Evolutionary conservation across 2,888 invertebrate genomes (phyloP), one percentile per base, ranked within the genome.

Genomic region (Copidosoma aretas): DNA sequence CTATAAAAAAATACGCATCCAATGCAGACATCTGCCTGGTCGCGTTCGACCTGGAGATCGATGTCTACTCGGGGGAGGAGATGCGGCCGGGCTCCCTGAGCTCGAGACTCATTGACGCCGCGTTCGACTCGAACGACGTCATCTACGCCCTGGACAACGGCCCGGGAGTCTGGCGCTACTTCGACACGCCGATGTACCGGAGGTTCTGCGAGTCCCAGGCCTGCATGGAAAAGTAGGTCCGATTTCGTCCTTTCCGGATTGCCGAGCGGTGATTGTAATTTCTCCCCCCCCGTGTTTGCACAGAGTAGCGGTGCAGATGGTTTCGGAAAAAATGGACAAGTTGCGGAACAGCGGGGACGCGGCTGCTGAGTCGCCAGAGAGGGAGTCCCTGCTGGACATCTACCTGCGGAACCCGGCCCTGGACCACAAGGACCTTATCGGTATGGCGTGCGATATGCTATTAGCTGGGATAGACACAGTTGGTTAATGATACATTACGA

Each of bases 391-490:
- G 15, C 81, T 95, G 56, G 87, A 88, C 70, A 88, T 87, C 24
- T 94, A 93, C 82, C 81, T 94, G 4, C 84, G 88, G 64, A 90
- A 90, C 70, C 86, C 90, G 0, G 89, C 89, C 75, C 80, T 94
- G 5, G 91, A 93, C 81, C 84, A 89, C 22, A 91, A 91, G 79
- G 95, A 95, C 82, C 86, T 95, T n/a, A 86, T 91, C 57, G 94
- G 94, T 65, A 91, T 94, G 87, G 89, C 92, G 68, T 91, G 92
- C 51, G 95, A 96, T 83, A 89, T 94, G 79, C 83, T 95, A 25
- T 86, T 95, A 79, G 95, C 94, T 62, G 93, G 94, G 67, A 90
- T 95, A 67, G 95, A 95, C 79, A 95, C 95, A 71, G 93, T 92
- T 85, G 85, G 84, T 79, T 46, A 15, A 15, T 8, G 8, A 32